Base-by-base conservation (phyloP, 2,888 invertebrate genomes). In the Drosophila histrio region DNA sequence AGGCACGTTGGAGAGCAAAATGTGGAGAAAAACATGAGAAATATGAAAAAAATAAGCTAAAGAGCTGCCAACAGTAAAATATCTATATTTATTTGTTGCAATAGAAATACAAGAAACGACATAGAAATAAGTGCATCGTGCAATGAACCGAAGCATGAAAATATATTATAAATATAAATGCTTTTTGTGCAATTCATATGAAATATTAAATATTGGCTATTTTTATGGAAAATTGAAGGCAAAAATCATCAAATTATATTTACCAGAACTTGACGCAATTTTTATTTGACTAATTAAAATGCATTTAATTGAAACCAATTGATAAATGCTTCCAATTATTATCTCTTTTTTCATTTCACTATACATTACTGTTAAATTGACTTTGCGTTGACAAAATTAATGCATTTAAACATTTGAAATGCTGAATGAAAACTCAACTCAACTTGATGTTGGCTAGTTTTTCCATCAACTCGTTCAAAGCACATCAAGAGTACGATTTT, bases 1-100 rank as follows among this genome's bases (percentile, higher is more conserved):
- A 36, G 53, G 28, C 71, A 80, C 81, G 61, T 57, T 57, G 26
- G 36, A 24, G 21, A 43, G 32, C 30, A 22, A 21, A n/a, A n/a
- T n/a, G n/a, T 26, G 39, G 24, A 44, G 30, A 39, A 32, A 19
- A 30, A 30, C 13, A 44, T 28, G 49, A 58, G 34, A 43, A 34
- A 65, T 22, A 36, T n/a, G 11, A 17, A 9, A 49, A 24, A 34
- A 15, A 44, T 24, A 13, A 47, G 9, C 32, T 24, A 19, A 30
- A 19, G 13, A 38, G 13, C 36, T 59, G 64, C 47, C 64, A 59
- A 36, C 22, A n/a, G 13, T 17, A 15, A 41, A 44, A 47, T 46
- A 52, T 56, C 50, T 57, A 1, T 44, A 41, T 57, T 41, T 56
- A 34, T 47, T 52, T 66, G 19, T n/a, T 30, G 38, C 17, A 4